Evolutionary conservation across 2,797 vertebrate genomes (phyloP), one percentile per base, ranked within the genome.

Genomic region (Dendrocincla tyrannina): DNA sequence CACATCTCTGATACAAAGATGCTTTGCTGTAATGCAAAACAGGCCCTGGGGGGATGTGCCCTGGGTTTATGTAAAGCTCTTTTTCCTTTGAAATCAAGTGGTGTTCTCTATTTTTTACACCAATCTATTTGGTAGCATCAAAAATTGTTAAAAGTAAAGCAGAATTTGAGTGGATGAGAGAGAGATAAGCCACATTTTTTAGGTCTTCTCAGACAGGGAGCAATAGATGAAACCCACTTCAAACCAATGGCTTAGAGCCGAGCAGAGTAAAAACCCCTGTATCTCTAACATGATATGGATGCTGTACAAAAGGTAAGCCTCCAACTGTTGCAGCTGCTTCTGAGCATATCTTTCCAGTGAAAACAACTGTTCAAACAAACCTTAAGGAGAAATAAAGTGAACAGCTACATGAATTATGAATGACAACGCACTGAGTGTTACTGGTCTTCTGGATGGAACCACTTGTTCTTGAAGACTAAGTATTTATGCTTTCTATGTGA

Each of bases 361-460:
- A 97, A 98, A 97, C 95, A 96, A 96, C 86, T 96, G 84, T 95
- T 97, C 88, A 96, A 97, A 97, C 76, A 97, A 97, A 97, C 88
- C 84, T 94, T 47, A 83, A 96, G 83, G 85, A 96, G 90, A 91
- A 97, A 97, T 78, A 86, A 96, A 96, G 89, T 90, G 81, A 97
- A 73, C 73, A 96, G 93, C 64, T 80, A 73, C 96, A 95, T 96
- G 92, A 97, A 97, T 97, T 96, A 97, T 85, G 37, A 94, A 97
- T 96, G 59, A 59, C 44, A 87, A 28, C 52, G 47, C 93, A 80
- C 53, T 78, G 79, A 95, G 84, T 83, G 56, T 72, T 88, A 88
- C 85, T 76, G 94, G 50, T 92, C 80, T 94, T 88, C 89, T 95
- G 81, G 79, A 93, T 85, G 78, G 76, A 95, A 76, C 67, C 19